phyloP scores from a whole-genome alignment of 2,888 invertebrate species.

The Zaprionus lineosus region DNA sequence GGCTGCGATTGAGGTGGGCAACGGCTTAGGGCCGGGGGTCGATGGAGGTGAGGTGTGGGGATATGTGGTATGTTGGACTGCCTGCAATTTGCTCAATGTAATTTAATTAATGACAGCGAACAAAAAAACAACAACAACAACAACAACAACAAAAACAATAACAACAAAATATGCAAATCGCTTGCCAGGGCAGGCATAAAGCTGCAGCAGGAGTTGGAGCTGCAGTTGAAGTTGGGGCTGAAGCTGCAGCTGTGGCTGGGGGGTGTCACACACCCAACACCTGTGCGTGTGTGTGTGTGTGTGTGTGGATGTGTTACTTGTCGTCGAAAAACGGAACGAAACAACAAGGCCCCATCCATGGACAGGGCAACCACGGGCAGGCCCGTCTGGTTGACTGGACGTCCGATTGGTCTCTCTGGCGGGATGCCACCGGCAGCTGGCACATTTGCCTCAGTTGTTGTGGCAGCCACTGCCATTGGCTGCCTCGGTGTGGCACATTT shows the following conservation, averaged over 20 bases:
- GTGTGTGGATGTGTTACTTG: too few species aligned
- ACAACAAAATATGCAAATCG: conserved; percentile 71
- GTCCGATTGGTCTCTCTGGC: conserved; percentile 27
- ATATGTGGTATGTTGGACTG: conserved; percentile 31
- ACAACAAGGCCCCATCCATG: not conserved
- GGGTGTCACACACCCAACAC: conserved; percentile 10
- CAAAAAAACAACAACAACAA: conserved; percentile 62
- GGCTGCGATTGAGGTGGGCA: not conserved
- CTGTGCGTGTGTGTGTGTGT: too few species aligned
- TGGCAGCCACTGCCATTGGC: conserved; percentile 48
- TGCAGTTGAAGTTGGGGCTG: not conserved
- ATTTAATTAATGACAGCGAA: conserved; percentile 82
- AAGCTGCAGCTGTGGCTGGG: conserved; percentile 1
- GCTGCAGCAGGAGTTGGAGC: conserved; percentile 2
- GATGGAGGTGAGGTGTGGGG: not conserved
- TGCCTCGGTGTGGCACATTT: conserved; percentile 41
- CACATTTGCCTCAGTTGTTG: not conserved
- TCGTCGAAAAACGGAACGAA: not conserved
- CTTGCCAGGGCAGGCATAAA: conserved; percentile 31
- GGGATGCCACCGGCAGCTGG: conserved; percentile 23
- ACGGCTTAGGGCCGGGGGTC: too few species aligned
- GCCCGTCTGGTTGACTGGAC: conserved; percentile 13
- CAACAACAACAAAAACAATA: conserved; percentile 4
- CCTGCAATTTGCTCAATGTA: conserved; percentile 81
- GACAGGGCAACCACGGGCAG: not conserved